phyloP scores from a whole-genome alignment of 2,888 invertebrate genomes.

The Melieria picta region DNA sequence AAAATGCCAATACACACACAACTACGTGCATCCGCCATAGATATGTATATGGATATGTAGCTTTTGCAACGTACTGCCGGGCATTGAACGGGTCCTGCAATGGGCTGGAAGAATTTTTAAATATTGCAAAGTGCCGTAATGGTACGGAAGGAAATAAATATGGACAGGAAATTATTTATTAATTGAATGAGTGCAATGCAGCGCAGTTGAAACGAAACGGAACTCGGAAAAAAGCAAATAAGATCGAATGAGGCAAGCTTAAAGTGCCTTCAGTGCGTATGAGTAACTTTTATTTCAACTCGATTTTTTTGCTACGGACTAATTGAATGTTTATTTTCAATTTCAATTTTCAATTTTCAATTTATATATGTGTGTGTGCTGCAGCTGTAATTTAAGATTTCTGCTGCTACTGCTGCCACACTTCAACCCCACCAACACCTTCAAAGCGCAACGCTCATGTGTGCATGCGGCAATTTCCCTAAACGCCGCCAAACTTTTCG shows the following conservation, averaged over 20 bases:
- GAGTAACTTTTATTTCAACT: too few species aligned
- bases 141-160: slow-evolving; percentile 31
- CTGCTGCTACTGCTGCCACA: too few species aligned
- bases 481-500: too few species aligned
- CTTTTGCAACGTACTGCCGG: slow-evolving; percentile 4
- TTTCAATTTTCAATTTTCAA: too few species aligned
- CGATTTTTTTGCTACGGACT: too few species aligned
- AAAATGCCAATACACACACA: background rate
- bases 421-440: too few species aligned
- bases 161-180: slow-evolving; percentile 37
- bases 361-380: too few species aligned
- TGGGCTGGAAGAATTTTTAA: slow-evolving; percentile 29
- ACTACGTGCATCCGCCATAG: background rate
- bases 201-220: background rate
- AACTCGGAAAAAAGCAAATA: background rate
- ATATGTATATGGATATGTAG: background rate
- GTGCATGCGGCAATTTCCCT: too few species aligned
- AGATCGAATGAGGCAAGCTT: background rate
- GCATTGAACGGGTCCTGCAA: slow-evolving; percentile 20
- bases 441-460: too few species aligned
- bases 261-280: background rate
- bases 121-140: slow-evolving; percentile 24
- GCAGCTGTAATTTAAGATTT: too few species aligned
- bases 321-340: too few species aligned
- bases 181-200: slow-evolving; percentile 12